Evolutionary conservation across 2,888 invertebrate species (phyloP), one percentile per base, ranked within the genome.

Genomic region (Stegana nigrithorax): DNA sequence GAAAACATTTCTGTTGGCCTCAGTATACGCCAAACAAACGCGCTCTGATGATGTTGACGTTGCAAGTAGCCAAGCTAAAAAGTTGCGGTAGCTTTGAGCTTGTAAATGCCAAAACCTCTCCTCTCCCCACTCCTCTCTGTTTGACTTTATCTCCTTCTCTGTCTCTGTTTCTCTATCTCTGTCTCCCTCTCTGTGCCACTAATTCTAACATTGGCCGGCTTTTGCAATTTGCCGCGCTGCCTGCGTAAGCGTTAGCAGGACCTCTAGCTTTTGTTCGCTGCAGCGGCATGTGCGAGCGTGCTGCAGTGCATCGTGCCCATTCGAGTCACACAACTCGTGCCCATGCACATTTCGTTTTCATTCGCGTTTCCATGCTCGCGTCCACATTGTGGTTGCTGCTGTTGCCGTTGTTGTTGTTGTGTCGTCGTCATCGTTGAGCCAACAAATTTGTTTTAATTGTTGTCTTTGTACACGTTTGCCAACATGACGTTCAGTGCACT

Each of bases 371-470:
- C n/a, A n/a, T n/a, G n/a, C n/a, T n/a, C n/a, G n/a, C n/a, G n/a
- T n/a, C n/a, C 12, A 39, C 39, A 39, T 17, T 39, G n/a, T 56
- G 6, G 27, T 25, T 39, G 19, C 25, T 19, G 56, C 39, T 29
- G 17, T 6, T 56, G 44, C 14, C 51, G 19, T 51, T 32, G 42
- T 23, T 36, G 21, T 55, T n/a, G 39, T 55, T 36, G 10, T 6
- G 23, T 36, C 23, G 27, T 25, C 14, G 39, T 21, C 25, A 17
- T 23, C 12, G 39, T 25, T 50, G 50, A 47, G 59, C 59, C 50
- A 59, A 59, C 50, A 50, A 59, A 59, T 59, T 59, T 47, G 59
- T 50, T 59, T 59, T 59, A 59, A 59, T 59, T 59, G 36, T 50
- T 45, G 58, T 59, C 59, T 59, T 32, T 50, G 14, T 50, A 21